Evolutionary conservation across 2,888 invertebrate genomes (phyloP), one percentile per base, ranked within the genome.

Genomic region (Dryadula phaetusa): DNA sequence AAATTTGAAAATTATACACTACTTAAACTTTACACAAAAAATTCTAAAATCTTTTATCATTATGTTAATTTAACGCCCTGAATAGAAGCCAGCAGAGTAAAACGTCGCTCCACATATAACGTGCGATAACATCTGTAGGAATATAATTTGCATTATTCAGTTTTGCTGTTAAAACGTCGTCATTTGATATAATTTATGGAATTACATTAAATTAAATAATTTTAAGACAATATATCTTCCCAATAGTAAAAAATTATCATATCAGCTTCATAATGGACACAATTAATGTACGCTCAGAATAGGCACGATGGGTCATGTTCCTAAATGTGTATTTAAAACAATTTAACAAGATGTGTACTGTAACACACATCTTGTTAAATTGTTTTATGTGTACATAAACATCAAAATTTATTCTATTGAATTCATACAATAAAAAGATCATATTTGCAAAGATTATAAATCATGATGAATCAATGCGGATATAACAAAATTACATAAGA

Each of bases 91-190:
- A 25, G n/a, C 40, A 14, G 56, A 34, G 54, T 65, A 49, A 47
- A 62, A 62, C 53, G 46, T 46, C 46, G 64, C 64, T 61, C 40
- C 22, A 61, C 25, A 61, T 64, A 68, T 54, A 12, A 61, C 53
- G 18, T 58, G 42, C 20, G 65, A 65, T 62, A 65, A 65, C 25
- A 65, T 69, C 68, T 16, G 20, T 25, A 46, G 1, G 37, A 47
- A 56, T 22, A 56, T 64, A 47, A 56, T 54, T 63, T 44, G 34
- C 40, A 37, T 46, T 25, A 64, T 47, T 44, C 32, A 40, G n/a
- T 44, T 54, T 53, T 2, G 44, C 22, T 63, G 16, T 54, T 18
- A 64, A 34, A 54, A 25, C n/a, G 34, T 28, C 54, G 44, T 34
- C 53, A 44, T 44, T 56, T 56, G 40, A 56, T 56, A 40, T 56